Conservation (phyloP, 2,797 vertebrate genomes). For the Antrozous pallidus region DNA sequence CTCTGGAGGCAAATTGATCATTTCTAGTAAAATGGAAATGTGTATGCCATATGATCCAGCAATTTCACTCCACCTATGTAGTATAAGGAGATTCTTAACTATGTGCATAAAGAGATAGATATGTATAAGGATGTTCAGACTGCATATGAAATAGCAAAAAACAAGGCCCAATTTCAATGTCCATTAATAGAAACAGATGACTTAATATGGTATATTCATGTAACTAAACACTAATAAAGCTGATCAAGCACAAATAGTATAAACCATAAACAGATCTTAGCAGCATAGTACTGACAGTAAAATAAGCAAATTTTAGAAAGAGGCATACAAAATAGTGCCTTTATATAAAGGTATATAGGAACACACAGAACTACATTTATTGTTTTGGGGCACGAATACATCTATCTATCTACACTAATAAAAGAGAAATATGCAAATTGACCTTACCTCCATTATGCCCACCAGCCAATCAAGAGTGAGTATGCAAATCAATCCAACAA, state of each 20-base stretch:
- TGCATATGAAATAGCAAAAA: background rate
- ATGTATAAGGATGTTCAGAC: background rate
- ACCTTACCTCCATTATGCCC: no score
- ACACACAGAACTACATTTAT: background rate
- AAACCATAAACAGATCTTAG: background rate
- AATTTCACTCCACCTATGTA: background rate
- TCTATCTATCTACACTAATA: background rate
- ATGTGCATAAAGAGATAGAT: background rate
- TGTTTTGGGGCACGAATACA: background rate
- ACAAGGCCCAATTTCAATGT: background rate
- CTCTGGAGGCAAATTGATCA: background rate
- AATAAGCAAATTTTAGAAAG: conserved; percentile 33
- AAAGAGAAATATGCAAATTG: no score
- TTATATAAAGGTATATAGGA: background rate
- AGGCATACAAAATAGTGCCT: background rate
- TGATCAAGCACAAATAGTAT: conserved; percentile 6
- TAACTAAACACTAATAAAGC: background rate
- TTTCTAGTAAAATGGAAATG: background rate
- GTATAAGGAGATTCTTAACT: background rate
- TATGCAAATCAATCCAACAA: no score
- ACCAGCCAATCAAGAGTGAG: no score
- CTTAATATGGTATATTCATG: background rate
- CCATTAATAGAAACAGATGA: background rate
- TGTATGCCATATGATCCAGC: no score
- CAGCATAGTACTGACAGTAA: background rate